These are phyloP conservation scores for Tenualosa ilisha DNA, from an alignment of 2,797 vertebrate genomes.

Conservation along the genomic window DNA sequence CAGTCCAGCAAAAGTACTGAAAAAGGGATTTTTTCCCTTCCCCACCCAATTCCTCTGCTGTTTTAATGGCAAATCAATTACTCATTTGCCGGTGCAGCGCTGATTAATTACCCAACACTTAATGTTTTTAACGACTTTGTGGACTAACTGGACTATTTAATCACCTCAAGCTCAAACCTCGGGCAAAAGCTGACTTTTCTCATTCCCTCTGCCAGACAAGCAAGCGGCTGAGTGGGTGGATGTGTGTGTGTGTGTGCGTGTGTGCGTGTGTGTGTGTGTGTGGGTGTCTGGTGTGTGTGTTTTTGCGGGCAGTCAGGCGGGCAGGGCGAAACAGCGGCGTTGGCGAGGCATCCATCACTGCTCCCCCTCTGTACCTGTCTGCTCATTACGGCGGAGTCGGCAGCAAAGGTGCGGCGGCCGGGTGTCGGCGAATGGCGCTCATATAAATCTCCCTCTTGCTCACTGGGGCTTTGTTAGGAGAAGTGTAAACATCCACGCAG, in stretches of 20 bases:
- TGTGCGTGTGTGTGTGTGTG: background rate
- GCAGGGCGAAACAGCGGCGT: background rate
- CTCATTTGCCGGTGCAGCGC: constrained; percentile 56
- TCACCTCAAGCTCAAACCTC: constrained; percentile 57
- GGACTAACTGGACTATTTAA: constrained; percentile 60
- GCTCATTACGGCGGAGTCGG: constrained; percentile 37
- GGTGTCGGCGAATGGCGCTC: no score
- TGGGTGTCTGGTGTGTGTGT: background rate
- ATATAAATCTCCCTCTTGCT: background rate
- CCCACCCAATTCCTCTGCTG: constrained; percentile 21
- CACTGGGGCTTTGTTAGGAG: constrained; percentile 45
- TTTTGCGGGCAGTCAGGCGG: background rate
- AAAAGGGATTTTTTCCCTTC: constrained; percentile 4
- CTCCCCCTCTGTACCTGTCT: constrained; percentile 43
- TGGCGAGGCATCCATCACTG: constrained; percentile 49
- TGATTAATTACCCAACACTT: constrained; percentile 62
- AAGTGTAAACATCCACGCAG: constrained; percentile 43
- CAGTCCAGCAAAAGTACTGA: constrained; percentile 36
- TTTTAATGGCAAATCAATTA: constrained; percentile 67
- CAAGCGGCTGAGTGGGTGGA: background rate
- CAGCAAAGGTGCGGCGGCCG: background rate
- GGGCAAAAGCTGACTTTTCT: constrained; percentile 55
- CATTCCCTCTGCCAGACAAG: constrained; percentile 34
- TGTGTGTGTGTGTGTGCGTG: background rate
- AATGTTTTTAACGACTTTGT: constrained; percentile 65